Base-by-base conservation (phyloP, 2,888 invertebrate genomes). In the Clanis bilineata region DNA sequence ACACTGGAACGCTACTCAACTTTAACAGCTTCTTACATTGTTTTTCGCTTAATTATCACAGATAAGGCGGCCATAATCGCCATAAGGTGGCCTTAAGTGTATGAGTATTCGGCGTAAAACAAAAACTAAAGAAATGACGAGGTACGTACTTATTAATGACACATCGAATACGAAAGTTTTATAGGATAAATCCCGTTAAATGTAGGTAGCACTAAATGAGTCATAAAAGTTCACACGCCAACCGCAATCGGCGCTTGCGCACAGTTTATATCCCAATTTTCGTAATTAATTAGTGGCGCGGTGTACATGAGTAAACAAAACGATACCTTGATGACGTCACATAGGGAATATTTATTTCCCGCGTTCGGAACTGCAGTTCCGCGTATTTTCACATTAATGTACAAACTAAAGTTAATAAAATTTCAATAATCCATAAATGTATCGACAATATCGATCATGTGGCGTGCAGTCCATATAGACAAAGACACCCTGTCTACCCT, bases 171-270 rank as follows among this genome's bases (percentile, higher is more conserved):
- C 36, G 12, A 36, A 36, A 36, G 12, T 1, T 12, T 36, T 36
- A 36, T 36, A 36, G 1, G 12, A 36, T 10, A 36, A 10, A 36
- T 36, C 12, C 36, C 3, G 9, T 36, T 45, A n/a, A 25, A 25
- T 23, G 2, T 22, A 21, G 25, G 9, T 36, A 6, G n/a, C 10
- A 18, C 12, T 22, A 23, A 25, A n/a, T 23, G 45, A 45, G 23
- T 45, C 45, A 45, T 25, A 9, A 12, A 45, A 55, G 6, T 55
- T 36, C 38, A 21, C 54, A 38, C 54, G 54, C 12, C 36, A 54
- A 55, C 18, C 54, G 36, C 36, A 55, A 54, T 36, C 21, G 32
- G 38, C 32, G 36, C 2, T 25, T 45, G n/a, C 23, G 5, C 23
- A 45, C 45, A 45, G 2, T 23, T 25, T 25, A 25, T n/a, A 32